These are phyloP conservation scores for Thomomys bottae DNA, from an alignment of 2,113 vertebrate species.

Conservation along the genomic window DNA sequence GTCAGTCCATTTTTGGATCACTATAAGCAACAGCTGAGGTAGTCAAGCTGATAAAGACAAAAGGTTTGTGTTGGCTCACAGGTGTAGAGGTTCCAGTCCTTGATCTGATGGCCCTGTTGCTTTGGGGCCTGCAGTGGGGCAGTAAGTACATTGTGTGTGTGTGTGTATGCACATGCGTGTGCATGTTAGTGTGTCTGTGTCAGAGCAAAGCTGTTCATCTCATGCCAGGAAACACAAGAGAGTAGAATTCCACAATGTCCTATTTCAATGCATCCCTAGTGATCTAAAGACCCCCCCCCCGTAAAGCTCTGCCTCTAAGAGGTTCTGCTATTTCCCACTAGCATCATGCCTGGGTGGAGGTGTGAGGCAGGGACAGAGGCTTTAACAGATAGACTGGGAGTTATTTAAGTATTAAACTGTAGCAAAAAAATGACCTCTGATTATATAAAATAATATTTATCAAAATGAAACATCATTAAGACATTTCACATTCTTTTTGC, in stretches of 20 bases:
- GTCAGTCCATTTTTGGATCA: background rate
- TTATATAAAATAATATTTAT: too few relatives aligned
- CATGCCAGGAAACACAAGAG: background rate
- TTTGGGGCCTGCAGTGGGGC: background rate
- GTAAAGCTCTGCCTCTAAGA: background rate
- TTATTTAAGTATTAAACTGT: background rate
- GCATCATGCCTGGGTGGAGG: too few relatives aligned
- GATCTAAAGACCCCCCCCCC: background rate
- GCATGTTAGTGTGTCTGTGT: too few relatives aligned
- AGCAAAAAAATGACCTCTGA: too few relatives aligned
- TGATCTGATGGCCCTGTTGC: background rate
- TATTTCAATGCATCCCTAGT: too few relatives aligned
- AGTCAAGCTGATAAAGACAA: background rate
- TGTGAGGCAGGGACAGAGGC: background rate
- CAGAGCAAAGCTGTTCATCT: background rate
- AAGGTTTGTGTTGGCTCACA: background rate
- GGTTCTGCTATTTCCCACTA: background rate
- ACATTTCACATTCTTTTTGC: background rate
- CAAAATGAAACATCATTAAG: background rate
- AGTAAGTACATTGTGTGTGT: background rate
- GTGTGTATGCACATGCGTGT: too few relatives aligned
- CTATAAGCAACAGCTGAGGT: background rate
- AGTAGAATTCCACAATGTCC: background rate
- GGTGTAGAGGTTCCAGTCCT: background rate
- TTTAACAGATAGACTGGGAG: background rate